These are phyloP conservation scores for Lutraria rhynchaena DNA, from an alignment of 1,140 invertebrate genomes.

Conservation along the genomic window DNA sequence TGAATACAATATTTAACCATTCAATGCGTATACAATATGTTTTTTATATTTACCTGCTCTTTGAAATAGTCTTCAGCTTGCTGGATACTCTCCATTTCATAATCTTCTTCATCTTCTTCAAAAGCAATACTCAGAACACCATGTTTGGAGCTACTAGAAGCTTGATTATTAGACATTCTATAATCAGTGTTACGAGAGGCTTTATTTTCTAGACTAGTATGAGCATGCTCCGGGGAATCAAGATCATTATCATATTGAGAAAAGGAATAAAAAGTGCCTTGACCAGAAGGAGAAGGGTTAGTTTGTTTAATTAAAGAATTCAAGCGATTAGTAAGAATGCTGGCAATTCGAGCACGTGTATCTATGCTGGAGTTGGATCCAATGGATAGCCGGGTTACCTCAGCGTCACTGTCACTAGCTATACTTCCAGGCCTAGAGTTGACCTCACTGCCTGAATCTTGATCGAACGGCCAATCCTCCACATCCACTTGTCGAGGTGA, in stretches of 20 bases:
- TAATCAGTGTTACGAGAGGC: slow-evolving; percentile 6
- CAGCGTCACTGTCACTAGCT: slow-evolving; percentile 56
- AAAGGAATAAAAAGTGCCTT: slow-evolving; percentile 67
- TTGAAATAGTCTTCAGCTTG: no score
- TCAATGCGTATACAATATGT: not conserved
- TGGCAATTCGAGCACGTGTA: slow-evolving; percentile 54
- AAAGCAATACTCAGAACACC: slow-evolving; percentile 25
- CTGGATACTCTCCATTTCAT: slow-evolving; percentile 23
- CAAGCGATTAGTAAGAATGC: slow-evolving; percentile 60
- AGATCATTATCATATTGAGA: slow-evolving; percentile 67
- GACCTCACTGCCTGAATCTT: slow-evolving; percentile 64
- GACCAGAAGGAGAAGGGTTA: slow-evolving; percentile 49
- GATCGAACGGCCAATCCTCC: slow-evolving; percentile 75
- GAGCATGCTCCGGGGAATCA: slow-evolving; percentile 66
- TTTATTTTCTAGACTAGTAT: slow-evolving; percentile 31
- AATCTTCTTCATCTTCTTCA: slow-evolving; percentile 17
- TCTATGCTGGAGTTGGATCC: slow-evolving; percentile 48
- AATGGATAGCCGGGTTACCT: slow-evolving; percentile 49
- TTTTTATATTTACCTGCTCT: slow-evolving; percentile 45
- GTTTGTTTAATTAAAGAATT: slow-evolving; percentile 60
- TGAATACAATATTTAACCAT: not conserved
- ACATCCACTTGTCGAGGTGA: slow-evolving; percentile 70
- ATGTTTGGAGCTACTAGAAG: not conserved
- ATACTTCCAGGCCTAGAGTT: slow-evolving; percentile 59
- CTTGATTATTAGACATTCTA: not conserved